Evolutionary conservation across 64 coral and sea anemone species (phyloP).

Genomic region (Porites australiensis): DNA sequence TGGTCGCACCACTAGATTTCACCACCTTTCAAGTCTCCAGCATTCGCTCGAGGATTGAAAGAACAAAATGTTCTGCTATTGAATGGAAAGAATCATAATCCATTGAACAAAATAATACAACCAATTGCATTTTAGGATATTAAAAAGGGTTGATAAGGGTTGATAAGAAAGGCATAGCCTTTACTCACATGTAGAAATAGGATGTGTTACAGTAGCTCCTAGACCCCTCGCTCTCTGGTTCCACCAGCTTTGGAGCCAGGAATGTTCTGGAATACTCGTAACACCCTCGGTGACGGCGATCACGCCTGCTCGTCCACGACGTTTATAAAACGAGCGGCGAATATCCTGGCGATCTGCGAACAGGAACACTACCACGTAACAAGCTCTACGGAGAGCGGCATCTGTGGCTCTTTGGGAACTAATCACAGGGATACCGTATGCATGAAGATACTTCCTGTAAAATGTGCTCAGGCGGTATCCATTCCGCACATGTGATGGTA

Average conservation of each 20-base stretch:
- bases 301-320: conserved; percentile 91
- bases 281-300: conserved; percentile 86
- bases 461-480: conserved; percentile 71
- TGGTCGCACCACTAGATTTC: no score
- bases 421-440: conserved; percentile 91
- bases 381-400: conserved; percentile 83
- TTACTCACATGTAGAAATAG: conserved; percentile 93
- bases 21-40: no score
- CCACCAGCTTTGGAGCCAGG: conserved; percentile 80
- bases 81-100: no score
- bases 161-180: no score
- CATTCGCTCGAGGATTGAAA: no score
- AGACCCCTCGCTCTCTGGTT: conserved; percentile 91
- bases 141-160: no score
- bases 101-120: no score
- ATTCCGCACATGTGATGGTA: conserved; percentile 63
- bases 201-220: conserved; percentile 81
- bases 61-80: no score
- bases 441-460: conserved; percentile 93
- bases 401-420: conserved; percentile 77
- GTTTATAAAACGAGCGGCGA: conserved; percentile 74
- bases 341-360: conserved; percentile 94
- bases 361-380: conserved; percentile 89
- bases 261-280: conserved; percentile 94
- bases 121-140: no score